phyloP scores from a whole-genome alignment of 2,797 vertebrate genomes.

The Semaprochilodus insignis region DNA sequence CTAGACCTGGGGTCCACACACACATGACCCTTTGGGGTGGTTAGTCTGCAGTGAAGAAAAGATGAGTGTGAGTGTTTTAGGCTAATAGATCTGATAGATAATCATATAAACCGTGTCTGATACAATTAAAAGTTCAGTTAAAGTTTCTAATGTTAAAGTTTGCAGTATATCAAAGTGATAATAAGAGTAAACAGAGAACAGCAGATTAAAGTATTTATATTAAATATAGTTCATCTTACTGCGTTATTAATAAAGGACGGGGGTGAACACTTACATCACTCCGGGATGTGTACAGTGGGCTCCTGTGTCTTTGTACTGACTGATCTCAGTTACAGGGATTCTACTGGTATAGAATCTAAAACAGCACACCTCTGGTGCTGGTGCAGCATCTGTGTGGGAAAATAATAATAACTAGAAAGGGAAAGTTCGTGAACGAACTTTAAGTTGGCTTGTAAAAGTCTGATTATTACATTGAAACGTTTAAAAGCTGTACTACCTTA shows the following conservation, averaged over 20 bases:
- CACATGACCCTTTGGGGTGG: too few relatives aligned
- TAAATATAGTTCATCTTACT: too few relatives aligned
- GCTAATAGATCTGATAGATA: too few relatives aligned
- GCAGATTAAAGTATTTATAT: not conserved
- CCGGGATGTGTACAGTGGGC: not conserved
- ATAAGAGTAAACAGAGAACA: not conserved
- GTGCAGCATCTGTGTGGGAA: conserved; percentile 12
- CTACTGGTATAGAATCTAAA: not conserved
- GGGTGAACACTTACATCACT: conserved; percentile 33
- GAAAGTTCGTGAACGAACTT: too few relatives aligned
- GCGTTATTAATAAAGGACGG: too few relatives aligned
- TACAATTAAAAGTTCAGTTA: not conserved
- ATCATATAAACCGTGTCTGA: too few relatives aligned
- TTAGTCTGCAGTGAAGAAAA: conserved; percentile 4
- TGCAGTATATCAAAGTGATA: too few relatives aligned
- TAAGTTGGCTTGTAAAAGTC: too few relatives aligned
- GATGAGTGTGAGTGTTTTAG: not conserved
- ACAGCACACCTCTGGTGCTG: conserved; percentile 19
- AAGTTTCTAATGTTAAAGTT: too few relatives aligned
- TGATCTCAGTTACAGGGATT: not conserved
- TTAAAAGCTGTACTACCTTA: too few relatives aligned
- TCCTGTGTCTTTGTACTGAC: not conserved
- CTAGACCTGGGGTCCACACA: too few relatives aligned
- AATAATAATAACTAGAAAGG: not conserved
- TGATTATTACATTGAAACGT: too few relatives aligned